Percentiles rank a stretch among this genome's conserved stretches.
Evolutionary conservation across 2,888 invertebrate species (phyloP).

Genomic region (Mesorhabditis spiculigera): DNA sequence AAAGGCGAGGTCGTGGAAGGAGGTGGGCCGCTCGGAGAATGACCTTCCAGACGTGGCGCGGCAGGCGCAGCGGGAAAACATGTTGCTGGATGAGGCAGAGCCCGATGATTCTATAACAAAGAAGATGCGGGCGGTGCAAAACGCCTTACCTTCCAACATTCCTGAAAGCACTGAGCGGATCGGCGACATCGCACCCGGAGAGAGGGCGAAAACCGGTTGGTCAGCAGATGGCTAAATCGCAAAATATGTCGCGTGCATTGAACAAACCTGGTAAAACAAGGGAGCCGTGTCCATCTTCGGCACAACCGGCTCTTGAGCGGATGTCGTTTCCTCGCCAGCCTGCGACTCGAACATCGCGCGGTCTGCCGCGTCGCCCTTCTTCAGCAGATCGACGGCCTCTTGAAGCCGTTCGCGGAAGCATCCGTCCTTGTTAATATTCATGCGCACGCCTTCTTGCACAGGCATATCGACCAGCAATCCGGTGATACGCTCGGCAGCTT

Average conservation of each 20-base stretch:
- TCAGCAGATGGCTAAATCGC: conserved; percentile 70
- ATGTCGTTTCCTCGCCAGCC: conserved; percentile 4
- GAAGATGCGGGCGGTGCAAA: conserved; percentile 17
- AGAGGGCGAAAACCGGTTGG: conserved; percentile 85
- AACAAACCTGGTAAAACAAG: conserved; percentile 67
- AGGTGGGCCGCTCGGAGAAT: conserved; percentile 83
- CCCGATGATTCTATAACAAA: conserved; percentile 77
- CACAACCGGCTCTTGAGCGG: neutral
- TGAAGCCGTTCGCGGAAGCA: conserved; percentile 19
- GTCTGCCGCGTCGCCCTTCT: conserved; percentile 15
- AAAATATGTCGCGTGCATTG: neutral
- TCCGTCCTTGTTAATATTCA: conserved; percentile 80
- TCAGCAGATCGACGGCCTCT: conserved; percentile 23
- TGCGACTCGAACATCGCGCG: neutral
- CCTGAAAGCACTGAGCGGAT: conserved; percentile 94
- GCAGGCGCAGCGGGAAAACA: conserved; percentile 89
- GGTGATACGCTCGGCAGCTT: conserved; percentile 62
- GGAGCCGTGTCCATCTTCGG: conserved; percentile 52
- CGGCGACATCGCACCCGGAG: conserved; percentile 80
- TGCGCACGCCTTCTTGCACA: conserved; percentile 81
- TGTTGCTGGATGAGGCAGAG: conserved; percentile 95
- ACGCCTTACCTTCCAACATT: conserved; percentile 84
- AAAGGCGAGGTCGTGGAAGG: conserved; percentile 91
- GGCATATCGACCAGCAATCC: conserved; percentile 93
- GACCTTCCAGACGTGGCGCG: conserved; percentile 91